Evolutionary conservation across 2,113 vertebrate species (phyloP), one percentile per base, ranked within the genome.

Genomic region (Cryptotis parvus): DNA sequence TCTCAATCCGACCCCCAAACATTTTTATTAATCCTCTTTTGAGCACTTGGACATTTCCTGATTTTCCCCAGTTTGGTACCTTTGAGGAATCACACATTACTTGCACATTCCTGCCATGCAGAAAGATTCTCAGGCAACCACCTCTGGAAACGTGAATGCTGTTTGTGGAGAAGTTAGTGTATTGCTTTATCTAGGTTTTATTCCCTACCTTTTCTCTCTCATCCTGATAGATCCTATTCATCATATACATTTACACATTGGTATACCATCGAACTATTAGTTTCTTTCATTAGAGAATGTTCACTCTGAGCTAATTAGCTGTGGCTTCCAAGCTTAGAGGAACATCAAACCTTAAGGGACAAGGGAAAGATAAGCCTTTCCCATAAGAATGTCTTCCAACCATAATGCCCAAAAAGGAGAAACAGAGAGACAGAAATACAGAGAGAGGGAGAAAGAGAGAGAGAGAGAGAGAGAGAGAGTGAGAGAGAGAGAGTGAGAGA

Each of bases 151-250:
- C 0, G 0, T 31, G 74, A 58, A 26, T 83, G 78, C 22, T 49
- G 43, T 87, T 89, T 72, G 16, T 91, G 78, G 61, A 76, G 52
- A 91, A 55, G 31, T 66, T 70, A 73, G 29, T 61, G 37, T 22
- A 35, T 4, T 74, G 3, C 58, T 80, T 74, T 26, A 35, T 16
- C 43, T 90, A 10, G 33, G 41, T 35, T 75, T 66, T 24, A 45
- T 27, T 10, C 45, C 37, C 63, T 58, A 63, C 9, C 72, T 11
- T 74, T 80, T 81, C 35, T 49, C 69, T 81, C 63, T 78, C 68
- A 78, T 52, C 18, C 70, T 35, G 26, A 33, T 79, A 29, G 31
- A 73, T 77, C 4, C 26, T n/a, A 37, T 79, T 68, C 61, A 79
- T 35, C 24, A 69, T 33, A 37, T 66, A 90, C 41, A 22, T 84